A percentile compares a stretch with the other conserved stretches of the same genome.
phyloP scores from a whole-genome alignment of 2,797 vertebrate species.

The Rachycentron canadum region DNA sequence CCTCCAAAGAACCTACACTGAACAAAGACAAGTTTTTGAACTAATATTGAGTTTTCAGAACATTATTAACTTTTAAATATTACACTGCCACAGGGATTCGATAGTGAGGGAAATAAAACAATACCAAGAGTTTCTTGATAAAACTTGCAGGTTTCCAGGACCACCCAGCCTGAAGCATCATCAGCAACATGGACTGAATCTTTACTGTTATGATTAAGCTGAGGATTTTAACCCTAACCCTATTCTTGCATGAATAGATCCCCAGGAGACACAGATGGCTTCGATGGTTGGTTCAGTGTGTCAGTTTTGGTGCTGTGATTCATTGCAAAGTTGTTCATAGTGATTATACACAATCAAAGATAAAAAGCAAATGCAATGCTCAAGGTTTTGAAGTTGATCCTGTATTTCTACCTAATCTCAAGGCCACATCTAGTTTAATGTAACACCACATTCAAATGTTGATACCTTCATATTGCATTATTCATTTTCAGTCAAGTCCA shows the following conservation, averaged over 20 bases:
- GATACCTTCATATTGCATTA: no score
- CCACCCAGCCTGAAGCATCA: conserved; percentile 18
- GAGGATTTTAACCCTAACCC: neutral
- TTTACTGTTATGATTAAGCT: neutral
- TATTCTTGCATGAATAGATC: conserved; percentile 2
- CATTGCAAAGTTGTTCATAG: neutral
- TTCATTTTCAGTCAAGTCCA: no score
- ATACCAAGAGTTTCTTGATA: conserved; percentile 33
- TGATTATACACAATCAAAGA: neutral
- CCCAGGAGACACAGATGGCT: neutral
- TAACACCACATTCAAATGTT: neutral
- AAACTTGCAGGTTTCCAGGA: neutral
- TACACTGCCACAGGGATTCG: conserved; percentile 23
- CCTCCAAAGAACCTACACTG: conserved; percentile 5
- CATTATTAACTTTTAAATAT: conserved; percentile 44
- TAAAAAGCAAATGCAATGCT: neutral
- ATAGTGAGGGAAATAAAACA: conserved; percentile 29
- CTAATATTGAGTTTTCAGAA: conserved; percentile 35
- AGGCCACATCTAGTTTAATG: neutral
- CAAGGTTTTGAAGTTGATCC: neutral
- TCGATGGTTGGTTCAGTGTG: conserved; percentile 1
- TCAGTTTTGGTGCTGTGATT: neutral
- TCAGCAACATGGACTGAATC: conserved; percentile 20
- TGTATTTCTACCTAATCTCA: neutral
- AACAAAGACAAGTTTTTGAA: conserved; percentile 29